Evolutionary conservation across 2,113 vertebrate genomes (phyloP).

Genomic region (Heterotilapia buettikoferi): DNA sequence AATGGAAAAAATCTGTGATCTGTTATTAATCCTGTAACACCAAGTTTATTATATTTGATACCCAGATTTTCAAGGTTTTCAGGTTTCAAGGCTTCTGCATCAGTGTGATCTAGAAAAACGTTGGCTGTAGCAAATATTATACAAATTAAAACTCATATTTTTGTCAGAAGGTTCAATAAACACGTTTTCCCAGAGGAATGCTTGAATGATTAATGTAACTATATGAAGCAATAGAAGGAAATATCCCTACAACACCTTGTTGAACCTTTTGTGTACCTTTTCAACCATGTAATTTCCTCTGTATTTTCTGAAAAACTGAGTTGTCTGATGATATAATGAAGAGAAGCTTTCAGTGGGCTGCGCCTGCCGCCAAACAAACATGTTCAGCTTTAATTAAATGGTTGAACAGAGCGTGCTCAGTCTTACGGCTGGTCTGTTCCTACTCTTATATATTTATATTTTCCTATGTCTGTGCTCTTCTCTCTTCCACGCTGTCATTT

Average conservation of each 20-base stretch:
- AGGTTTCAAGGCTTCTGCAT: neutral
- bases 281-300: neutral
- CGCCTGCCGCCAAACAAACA: neutral
- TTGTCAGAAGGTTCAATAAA: neutral
- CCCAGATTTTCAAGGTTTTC: neutral
- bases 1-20: neutral
- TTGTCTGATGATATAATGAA: neutral
- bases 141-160: neutral
- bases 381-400: neutral
- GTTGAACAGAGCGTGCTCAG: neutral
- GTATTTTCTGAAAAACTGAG: neutral
- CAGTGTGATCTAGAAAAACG: neutral
- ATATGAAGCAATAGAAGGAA: accelerated
- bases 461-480: neutral
- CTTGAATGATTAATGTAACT: neutral
- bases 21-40: neutral
- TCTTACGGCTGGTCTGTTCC: neutral
- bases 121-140: neutral
- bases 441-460: neutral
- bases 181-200: neutral
- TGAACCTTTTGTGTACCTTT: neutral
- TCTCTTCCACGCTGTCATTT: accelerated
- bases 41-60: neutral
- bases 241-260: neutral
- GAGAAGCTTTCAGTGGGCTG: neutral